These are phyloP conservation scores for Cyclura pinguis DNA, from an alignment of 2,797 vertebrate species.

Conservation along the genomic window DNA sequence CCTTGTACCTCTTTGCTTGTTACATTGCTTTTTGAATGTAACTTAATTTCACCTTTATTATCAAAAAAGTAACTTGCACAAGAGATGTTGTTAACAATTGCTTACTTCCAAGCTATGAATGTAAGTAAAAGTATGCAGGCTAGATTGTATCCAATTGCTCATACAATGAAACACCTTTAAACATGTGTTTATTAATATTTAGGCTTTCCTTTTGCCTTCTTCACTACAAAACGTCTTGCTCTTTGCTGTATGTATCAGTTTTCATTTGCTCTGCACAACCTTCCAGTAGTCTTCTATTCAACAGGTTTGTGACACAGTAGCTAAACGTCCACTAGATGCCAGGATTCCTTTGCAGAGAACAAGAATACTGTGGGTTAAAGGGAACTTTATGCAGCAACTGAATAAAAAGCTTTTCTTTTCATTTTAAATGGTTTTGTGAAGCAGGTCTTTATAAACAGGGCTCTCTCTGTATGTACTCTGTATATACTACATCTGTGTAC, in stretches of 20 bases:
- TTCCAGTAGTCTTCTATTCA: not conserved
- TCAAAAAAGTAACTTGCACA: no score
- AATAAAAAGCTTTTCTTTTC: not conserved
- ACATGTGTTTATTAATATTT: not conserved
- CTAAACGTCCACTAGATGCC: slow-evolving; percentile 86
- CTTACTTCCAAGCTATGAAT: no score
- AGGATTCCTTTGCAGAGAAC: slow-evolving; percentile 80
- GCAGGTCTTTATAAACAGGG: not conserved
- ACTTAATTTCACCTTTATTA: no score
- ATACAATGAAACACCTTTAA: not conserved
- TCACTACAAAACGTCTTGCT: not conserved
- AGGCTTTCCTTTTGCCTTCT: no score
- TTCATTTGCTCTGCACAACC: not conserved
- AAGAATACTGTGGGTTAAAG: not conserved
- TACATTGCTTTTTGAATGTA: no score
- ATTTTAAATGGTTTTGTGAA: not conserved
- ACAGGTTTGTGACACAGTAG: slow-evolving; percentile 47
- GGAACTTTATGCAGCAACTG: not conserved
- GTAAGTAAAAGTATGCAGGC: not conserved
- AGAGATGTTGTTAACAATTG: no score
- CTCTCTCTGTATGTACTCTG: not conserved
- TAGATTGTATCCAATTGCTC: not conserved
- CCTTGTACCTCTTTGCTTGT: no score
- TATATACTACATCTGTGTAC: no score
- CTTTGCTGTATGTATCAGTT: not conserved